These are phyloP conservation scores for Poecile montanus DNA, from an alignment of 2,797 vertebrate species.

Conservation along the genomic window DNA sequence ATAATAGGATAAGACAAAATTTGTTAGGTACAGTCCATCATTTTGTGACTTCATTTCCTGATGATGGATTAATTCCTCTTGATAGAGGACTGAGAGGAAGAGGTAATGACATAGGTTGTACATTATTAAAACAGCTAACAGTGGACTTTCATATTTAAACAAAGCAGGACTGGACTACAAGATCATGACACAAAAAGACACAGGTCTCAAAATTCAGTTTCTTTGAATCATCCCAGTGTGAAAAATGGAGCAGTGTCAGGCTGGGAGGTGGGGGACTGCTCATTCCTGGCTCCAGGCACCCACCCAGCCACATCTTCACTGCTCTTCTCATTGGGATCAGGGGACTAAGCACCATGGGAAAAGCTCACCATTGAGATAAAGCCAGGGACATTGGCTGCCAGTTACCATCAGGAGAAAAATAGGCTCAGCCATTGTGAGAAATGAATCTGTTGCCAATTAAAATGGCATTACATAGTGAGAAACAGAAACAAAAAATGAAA, in stretches of 20 bases:
- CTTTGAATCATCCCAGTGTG: neutral
- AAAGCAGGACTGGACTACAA: neutral
- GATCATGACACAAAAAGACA: neutral
- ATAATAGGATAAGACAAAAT: neutral
- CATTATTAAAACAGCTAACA: neutral
- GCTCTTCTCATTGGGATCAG: neutral
- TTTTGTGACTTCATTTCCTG: neutral
- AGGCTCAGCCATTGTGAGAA: fast-evolving
- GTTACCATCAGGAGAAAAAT: neutral
- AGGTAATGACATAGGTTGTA: neutral
- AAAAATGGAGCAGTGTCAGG: fast-evolving
- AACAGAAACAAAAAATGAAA: neutral
- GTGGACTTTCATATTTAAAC: neutral
- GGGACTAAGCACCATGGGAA: neutral
- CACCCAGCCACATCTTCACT: neutral
- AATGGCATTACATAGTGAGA: neutral
- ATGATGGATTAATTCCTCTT: neutral
- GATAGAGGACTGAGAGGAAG: neutral
- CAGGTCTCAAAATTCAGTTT: neutral
- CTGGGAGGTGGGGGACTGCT: neutral
- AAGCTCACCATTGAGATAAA: fast-evolving
- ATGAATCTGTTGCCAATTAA: neutral
- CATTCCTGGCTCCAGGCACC: neutral
- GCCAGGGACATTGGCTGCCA: neutral
- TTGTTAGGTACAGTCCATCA: neutral